Evolutionary conservation across 2,113 vertebrate genomes (phyloP).

Genomic region (Gymnogyps californianus): DNA sequence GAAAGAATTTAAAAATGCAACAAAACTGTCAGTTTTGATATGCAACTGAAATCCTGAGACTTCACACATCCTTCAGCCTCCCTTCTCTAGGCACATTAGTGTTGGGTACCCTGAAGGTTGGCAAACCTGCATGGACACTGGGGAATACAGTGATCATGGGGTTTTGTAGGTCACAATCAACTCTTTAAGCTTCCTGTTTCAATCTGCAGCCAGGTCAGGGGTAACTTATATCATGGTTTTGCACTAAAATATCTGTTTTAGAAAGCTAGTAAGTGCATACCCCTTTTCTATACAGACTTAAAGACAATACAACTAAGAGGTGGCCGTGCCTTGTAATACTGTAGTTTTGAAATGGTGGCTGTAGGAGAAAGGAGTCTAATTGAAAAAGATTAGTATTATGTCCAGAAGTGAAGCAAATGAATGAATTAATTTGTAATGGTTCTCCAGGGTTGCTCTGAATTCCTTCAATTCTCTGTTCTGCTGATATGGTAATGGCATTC

Average conservation of each 20-base stretch:
- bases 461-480: not conserved
- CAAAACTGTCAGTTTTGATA: not conserved
- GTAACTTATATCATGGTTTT: not conserved
- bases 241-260: not conserved
- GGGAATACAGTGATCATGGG: not conserved
- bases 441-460: not conserved
- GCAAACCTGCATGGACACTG: not conserved
- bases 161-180: not conserved
- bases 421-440: not conserved
- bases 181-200: not conserved
- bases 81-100: not conserved
- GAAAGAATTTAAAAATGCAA: not conserved
- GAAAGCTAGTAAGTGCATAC: not conserved
- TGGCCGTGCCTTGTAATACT: not conserved
- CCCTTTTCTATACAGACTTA: not conserved
- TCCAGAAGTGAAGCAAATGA: not conserved
- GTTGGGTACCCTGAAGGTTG: not conserved
- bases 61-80: not conserved
- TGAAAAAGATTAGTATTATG: not conserved
- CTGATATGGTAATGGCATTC: not conserved
- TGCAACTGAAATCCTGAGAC: not conserved
- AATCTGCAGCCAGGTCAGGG: not conserved
- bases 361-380: not conserved
- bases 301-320: not conserved
- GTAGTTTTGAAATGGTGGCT: not conserved